Conservation (phyloP, 2,888 invertebrate species). For the Cephus pulcher region DNA sequence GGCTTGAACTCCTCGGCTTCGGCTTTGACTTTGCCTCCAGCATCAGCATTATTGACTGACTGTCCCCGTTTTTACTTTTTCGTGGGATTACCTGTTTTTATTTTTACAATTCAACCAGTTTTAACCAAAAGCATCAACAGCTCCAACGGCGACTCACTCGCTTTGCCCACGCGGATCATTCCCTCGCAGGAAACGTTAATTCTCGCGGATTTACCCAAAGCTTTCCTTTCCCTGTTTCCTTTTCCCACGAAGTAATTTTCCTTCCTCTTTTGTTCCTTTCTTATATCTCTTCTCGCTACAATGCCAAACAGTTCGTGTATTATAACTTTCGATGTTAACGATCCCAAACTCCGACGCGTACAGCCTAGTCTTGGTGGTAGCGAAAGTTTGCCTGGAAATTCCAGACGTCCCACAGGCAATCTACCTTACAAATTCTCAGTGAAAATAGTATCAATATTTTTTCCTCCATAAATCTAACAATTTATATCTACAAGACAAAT, state of each 20-base stretch:
- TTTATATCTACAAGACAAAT: neutral
- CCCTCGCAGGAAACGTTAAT: neutral
- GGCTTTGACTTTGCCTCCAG: neutral
- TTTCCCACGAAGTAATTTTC: neutral
- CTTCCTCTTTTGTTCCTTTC: neutral
- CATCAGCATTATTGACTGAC: neutral
- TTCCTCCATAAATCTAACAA: neutral
- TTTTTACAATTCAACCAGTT: neutral
- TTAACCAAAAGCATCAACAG: neutral
- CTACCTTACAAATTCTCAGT: neutral
- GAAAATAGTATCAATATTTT: neutral
- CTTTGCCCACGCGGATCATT: neutral
- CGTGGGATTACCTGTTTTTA: neutral
- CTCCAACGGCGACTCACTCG: neutral
- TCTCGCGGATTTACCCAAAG: neutral
- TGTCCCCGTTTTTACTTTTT: neutral
- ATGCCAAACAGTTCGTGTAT: neutral
- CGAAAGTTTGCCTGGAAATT: neutral
- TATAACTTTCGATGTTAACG: neutral
- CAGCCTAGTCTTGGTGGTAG: neutral
- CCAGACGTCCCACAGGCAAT: neutral
- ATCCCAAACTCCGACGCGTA: neutral
- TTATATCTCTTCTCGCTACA: neutral
- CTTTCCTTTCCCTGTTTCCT: neutral
- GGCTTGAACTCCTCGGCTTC: neutral